A percentile compares a stretch with the other conserved stretches of the same genome.
phyloP scores from a whole-genome alignment of 1,140 invertebrate genomes.

The Leptestheria dahalacensis region DNA sequence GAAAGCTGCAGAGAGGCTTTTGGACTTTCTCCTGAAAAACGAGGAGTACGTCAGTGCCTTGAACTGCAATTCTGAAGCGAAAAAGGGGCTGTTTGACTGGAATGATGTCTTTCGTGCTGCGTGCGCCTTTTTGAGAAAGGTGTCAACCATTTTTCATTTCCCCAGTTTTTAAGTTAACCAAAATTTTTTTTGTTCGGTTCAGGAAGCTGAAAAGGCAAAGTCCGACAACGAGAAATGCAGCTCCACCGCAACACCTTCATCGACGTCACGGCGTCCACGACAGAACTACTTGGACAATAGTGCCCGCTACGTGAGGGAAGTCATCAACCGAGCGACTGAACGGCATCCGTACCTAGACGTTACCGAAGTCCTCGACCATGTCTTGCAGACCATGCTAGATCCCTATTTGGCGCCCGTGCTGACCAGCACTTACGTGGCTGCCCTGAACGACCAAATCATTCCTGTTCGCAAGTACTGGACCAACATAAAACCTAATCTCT shows the following conservation, averaged over 20 bases:
- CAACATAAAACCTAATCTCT: constrained; percentile 1
- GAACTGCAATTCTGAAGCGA: neutral
- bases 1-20: constrained; percentile 4
- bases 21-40: neutral
- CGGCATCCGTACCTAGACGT: constrained; percentile 4
- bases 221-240: neutral
- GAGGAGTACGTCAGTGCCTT: neutral
- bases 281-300: constrained; percentile 1
- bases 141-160: neutral
- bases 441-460: constrained; percentile 1
- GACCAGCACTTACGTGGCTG: neutral
- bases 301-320: neutral
- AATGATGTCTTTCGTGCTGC: neutral
- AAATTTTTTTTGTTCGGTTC: neutral
- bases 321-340: constrained; percentile 3
- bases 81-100: neutral
- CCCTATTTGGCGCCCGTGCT: neutral
- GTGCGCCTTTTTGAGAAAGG: neutral
- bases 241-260: neutral
- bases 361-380: neutral
- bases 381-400: neutral
- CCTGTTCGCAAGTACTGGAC: neutral
- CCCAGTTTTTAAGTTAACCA: neutral
- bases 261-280: neutral
- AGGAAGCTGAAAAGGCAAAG: constrained; percentile 1